Conservation (phyloP, 2,888 invertebrate genomes). For the Formica aserva region DNA sequence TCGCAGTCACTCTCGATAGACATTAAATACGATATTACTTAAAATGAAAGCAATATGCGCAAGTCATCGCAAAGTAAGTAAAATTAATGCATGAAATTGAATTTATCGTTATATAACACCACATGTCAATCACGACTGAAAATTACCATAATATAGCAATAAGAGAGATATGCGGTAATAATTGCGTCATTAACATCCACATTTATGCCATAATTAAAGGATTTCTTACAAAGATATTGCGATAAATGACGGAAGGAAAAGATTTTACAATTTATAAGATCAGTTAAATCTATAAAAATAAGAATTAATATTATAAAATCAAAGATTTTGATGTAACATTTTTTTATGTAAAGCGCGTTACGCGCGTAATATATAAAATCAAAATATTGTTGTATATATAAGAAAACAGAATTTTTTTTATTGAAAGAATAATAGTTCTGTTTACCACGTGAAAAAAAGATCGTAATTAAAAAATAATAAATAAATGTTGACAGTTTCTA, state of each 20-base stretch:
- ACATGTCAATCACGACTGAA: neutral
- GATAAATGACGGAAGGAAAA: neutral
- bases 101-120: neutral
- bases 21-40: slow-evolving; percentile 22
- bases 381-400: neutral
- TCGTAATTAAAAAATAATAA: neutral
- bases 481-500: neutral
- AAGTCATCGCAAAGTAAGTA: neutral
- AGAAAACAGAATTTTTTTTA: neutral
- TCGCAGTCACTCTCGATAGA: neutral
- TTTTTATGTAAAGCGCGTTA: neutral
- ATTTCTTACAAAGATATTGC: neutral
- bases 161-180: neutral
- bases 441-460: neutral
- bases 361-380: neutral
- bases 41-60: neutral
- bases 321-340: neutral
- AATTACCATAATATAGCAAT: neutral
- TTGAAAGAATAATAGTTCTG: neutral
- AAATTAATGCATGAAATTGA: slow-evolving; percentile 1
- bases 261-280: neutral
- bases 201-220: neutral
- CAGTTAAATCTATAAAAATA: neutral
- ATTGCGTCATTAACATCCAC: neutral
- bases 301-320: neutral